These are phyloP conservation scores for Malurus melanocephalus DNA, from an alignment of 2,113 vertebrate genomes.

Conservation along the genomic window DNA sequence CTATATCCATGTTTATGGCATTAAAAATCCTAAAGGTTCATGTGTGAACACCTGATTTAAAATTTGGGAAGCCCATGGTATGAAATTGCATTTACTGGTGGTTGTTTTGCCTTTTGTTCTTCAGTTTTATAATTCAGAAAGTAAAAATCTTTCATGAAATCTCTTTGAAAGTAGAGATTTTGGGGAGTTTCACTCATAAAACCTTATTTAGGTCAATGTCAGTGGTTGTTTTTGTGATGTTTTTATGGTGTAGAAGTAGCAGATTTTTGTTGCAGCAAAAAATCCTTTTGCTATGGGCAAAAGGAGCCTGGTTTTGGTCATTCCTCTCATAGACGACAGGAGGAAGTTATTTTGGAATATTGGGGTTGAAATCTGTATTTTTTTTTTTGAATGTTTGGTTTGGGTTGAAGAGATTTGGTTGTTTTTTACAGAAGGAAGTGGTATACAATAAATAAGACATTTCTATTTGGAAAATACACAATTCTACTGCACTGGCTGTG, in stretches of 20 bases:
- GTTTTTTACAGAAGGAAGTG: background rate
- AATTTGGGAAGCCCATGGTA: background rate
- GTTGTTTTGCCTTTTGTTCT: background rate
- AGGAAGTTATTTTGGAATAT: background rate
- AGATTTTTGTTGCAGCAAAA: background rate
- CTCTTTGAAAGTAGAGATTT: background rate
- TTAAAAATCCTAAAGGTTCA: conserved; percentile 14
- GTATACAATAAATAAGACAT: background rate
- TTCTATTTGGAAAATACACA: background rate
- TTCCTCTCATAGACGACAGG: background rate
- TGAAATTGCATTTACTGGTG: background rate
- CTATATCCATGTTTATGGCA: no score
- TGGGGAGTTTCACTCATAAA: background rate
- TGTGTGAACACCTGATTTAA: background rate
- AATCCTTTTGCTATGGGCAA: rapidly evolving
- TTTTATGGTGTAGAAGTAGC: background rate
- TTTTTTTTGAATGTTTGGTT: background rate
- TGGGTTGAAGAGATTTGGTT: background rate
- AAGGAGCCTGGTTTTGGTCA: background rate
- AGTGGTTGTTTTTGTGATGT: background rate
- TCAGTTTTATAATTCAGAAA: background rate
- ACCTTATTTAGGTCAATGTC: background rate
- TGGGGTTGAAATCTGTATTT: background rate
- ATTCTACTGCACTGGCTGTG: background rate
- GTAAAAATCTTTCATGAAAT: background rate